Conservation (phyloP, 2,797 vertebrate species). For the Tangara arthus region DNA sequence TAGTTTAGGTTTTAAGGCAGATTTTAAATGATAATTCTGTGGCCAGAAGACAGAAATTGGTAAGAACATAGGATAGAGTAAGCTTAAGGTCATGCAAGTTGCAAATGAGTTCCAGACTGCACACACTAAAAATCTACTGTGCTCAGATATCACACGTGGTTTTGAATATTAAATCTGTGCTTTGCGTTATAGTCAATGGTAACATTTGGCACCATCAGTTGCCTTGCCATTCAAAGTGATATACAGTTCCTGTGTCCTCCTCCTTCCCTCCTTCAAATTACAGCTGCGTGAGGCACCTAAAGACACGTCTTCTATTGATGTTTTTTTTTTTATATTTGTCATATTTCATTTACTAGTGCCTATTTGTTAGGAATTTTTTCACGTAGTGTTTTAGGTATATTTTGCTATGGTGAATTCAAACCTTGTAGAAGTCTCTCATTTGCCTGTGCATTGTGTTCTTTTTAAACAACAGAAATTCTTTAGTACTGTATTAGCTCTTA, state of each 20-base stretch:
- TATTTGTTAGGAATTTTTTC: not conserved
- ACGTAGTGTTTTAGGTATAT: not conserved
- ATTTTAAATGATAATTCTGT: not conserved
- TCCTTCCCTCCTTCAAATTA: not conserved
- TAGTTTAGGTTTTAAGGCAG: not conserved
- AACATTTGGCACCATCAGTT: not conserved
- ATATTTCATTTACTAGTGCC: not conserved
- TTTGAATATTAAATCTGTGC: not conserved
- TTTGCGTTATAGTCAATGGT: not conserved
- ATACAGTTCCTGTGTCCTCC: not conserved
- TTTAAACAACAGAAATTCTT: not conserved
- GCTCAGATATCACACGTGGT: not conserved
- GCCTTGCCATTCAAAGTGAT: not conserved
- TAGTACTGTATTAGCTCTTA: not conserved
- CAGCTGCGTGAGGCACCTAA: not conserved
- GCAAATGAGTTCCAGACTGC: not conserved
- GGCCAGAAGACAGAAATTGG: not conserved
- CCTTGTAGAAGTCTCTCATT: not conserved
- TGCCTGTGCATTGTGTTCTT: not conserved
- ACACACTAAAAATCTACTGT: not conserved
- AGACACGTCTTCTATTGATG: fast-evolving
- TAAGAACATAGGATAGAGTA: not conserved
- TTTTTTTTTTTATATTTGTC: not conserved
- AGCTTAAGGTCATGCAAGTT: fast-evolving
- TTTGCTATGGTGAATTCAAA: not conserved